Evolutionary conservation across 92 coral and sea anemone genomes (phyloP), one percentile per base, ranked within the genome.

Genomic region (Palythoa grandiflora): DNA sequence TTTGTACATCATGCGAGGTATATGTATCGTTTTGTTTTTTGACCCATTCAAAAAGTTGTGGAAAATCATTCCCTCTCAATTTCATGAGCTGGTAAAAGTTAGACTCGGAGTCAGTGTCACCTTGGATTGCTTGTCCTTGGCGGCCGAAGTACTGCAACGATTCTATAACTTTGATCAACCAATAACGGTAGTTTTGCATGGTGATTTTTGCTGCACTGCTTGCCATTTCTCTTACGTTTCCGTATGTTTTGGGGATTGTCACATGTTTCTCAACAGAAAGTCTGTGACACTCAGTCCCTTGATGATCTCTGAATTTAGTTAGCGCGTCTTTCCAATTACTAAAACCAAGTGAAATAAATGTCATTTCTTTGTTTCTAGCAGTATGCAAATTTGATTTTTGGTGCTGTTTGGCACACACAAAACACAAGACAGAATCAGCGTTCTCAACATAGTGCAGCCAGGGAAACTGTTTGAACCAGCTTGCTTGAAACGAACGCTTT

Each of bases 371-470:
- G 66, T 89, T 92, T 78, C 91, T 89, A 8, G 90, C 92, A 70
- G 87, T 83, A 63, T 75, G 71, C 44, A 92, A 87, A 63, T 94
- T 94, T 75, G 57, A 80, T 66, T 92, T 87, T 75, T 59, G 90
- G 73, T 91, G 75, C 78, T 88, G 92, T 73, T 90, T 38, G 51
- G 85, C 89, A 61, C 93, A 90, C 54, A 89, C 20, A 86, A 88
- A 88, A 47, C 93, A 94, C 75, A 92, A 59, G 60, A 80, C 97
- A 48, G 93, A 86, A 89, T 94, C 92, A 13, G 55, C 87, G 77
- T 91, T 68, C 66, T 90, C 94, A 61, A 81, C 73, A 87, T 90
- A 94, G 87, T 94, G 97, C 50, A 94, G 85, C 95, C 94, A 94
- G 38, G 95, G 92, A 73, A 79, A 92, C 76, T 92, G 89, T 8